phyloP scores from a whole-genome alignment of 2,888 invertebrate genomes.

The Encarsia formosa region DNA sequence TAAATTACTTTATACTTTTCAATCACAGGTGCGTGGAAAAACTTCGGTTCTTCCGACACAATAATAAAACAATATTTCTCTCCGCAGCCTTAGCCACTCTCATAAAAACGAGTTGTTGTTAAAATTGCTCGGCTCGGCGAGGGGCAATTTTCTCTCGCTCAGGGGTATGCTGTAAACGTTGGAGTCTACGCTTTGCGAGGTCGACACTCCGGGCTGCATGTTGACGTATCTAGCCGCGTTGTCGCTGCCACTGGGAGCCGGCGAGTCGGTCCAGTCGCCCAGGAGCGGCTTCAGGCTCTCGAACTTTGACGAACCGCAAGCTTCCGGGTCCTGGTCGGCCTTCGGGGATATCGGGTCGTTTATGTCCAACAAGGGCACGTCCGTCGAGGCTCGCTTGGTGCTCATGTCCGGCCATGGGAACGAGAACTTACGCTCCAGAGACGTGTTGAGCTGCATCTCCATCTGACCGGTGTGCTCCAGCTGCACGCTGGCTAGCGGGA shows the following conservation, averaged over 20 bases:
- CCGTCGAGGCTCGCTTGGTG: neutral
- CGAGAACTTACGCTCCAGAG: slow-evolving; percentile 51
- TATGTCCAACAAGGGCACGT: slow-evolving; percentile 14
- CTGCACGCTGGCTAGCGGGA: slow-evolving; percentile 69
- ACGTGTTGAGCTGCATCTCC: slow-evolving; percentile 53
- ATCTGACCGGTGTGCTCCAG: slow-evolving; percentile 64
- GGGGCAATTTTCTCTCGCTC: slow-evolving; percentile 20
- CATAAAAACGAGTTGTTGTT: slow-evolving; percentile 20
- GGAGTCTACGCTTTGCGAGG: neutral
- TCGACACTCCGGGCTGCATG: slow-evolving; percentile 34
- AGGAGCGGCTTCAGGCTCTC: slow-evolving; percentile 23
- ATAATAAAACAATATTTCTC: no score
- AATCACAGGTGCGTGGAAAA: no score
- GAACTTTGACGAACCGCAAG: neutral
- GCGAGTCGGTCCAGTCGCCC: neutral
- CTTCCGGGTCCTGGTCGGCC: slow-evolving; percentile 7
- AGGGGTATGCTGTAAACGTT: slow-evolving; percentile 16
- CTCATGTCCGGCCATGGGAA: slow-evolving; percentile 29
- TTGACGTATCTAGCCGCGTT: slow-evolving; percentile 36
- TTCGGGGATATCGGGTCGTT: slow-evolving; percentile 1
- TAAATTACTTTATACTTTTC: no score
- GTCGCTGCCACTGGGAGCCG: neutral
- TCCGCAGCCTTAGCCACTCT: no score
- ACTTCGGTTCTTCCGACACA: no score
- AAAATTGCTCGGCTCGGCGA: slow-evolving; percentile 6